phyloP scores from a whole-genome alignment of 2,113 vertebrate genomes.

The human region DNA sequence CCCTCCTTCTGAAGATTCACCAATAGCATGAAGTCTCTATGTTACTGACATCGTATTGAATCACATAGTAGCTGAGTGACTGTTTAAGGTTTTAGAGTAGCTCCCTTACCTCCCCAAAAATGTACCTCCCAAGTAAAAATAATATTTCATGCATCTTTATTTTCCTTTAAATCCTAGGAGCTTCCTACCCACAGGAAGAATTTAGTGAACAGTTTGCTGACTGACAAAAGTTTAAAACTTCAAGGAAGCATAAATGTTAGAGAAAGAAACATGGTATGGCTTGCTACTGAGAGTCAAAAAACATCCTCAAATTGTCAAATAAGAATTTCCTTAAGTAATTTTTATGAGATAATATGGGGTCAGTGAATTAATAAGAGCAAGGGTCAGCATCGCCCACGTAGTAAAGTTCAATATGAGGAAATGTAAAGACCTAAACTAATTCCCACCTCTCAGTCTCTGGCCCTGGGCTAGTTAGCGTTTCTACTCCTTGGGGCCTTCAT shows the following conservation, averaged over 20 bases:
- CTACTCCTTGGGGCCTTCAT: background rate
- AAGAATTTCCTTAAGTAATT: slow-evolving; percentile 48
- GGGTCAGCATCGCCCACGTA: background rate
- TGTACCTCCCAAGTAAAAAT: background rate
- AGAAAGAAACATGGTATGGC: background rate
- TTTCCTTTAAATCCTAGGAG: background rate
- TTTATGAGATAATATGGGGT: slow-evolving; percentile 19
- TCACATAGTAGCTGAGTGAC: background rate
- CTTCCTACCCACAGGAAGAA: background rate
- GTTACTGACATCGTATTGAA: background rate
- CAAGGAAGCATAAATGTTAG: slow-evolving; percentile 31
- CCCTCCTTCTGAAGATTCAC: background rate
- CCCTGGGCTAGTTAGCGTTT: background rate
- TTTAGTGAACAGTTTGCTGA: background rate
- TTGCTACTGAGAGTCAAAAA: slow-evolving; percentile 25
- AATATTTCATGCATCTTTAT: background rate
- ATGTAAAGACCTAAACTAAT: background rate
- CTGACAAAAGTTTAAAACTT: slow-evolving; percentile 51
- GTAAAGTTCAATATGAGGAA: background rate
- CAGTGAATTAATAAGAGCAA: slow-evolving; percentile 25
- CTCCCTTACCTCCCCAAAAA: background rate
- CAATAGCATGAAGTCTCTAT: background rate
- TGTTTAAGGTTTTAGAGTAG: background rate
- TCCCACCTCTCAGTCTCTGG: background rate
- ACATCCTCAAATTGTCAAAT: slow-evolving; percentile 12